These are phyloP conservation scores for Oreonectes daqikongensis DNA, from an alignment of 2,797 vertebrate species.

Conservation along the genomic window DNA sequence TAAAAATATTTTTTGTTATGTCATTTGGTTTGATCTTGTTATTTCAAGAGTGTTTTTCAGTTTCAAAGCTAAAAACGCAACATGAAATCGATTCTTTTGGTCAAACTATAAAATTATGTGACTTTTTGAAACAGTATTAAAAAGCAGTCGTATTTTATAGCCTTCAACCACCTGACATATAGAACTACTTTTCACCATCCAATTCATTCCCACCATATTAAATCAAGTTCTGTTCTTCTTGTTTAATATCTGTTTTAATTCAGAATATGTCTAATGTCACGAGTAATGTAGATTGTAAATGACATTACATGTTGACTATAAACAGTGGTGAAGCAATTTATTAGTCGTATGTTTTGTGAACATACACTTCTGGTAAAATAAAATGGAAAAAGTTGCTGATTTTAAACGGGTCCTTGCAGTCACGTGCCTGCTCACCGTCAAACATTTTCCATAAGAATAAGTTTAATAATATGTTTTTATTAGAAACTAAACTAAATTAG, in stretches of 20 bases:
- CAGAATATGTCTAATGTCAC: background rate
- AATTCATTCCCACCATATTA: background rate
- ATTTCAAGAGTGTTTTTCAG: slow-evolving; percentile 6
- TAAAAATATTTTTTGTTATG: slow-evolving; percentile 60
- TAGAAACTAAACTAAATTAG: background rate
- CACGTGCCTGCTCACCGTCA: background rate
- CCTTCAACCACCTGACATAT: too few relatives aligned
- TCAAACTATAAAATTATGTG: too few relatives aligned
- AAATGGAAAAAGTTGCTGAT: background rate
- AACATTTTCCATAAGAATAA: background rate
- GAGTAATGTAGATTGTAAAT: background rate
- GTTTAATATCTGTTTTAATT: background rate
- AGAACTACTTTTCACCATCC: too few relatives aligned
- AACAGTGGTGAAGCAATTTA: background rate
- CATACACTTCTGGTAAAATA: background rate
- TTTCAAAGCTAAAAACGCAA: background rate
- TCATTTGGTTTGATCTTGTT: slow-evolving; percentile 51
- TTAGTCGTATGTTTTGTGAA: background rate
- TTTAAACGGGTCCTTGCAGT: background rate
- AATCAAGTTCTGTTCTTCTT: background rate
- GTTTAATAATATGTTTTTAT: background rate
- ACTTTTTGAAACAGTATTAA: too few relatives aligned
- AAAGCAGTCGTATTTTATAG: too few relatives aligned
- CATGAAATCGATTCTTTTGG: too few relatives aligned
- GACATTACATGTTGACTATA: background rate